A percentile compares a stretch with the other conserved stretches of the same genome.
Evolutionary conservation across 2,113 vertebrate genomes (phyloP).

Genomic region (Urocolius indicus): DNA sequence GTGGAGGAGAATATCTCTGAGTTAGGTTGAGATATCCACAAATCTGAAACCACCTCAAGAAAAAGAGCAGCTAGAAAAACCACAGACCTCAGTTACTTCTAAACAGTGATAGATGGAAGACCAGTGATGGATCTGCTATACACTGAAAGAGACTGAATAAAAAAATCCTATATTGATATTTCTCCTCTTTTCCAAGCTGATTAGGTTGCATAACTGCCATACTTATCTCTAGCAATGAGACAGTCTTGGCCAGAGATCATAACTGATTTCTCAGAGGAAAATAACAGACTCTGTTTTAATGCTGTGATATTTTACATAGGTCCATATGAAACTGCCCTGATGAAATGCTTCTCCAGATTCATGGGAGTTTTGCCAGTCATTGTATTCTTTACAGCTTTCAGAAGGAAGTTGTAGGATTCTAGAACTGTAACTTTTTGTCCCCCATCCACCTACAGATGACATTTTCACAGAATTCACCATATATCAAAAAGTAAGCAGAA

Average conservation of each 20-base stretch:
- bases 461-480: background rate
- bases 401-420: background rate
- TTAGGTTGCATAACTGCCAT: background rate
- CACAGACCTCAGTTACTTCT: background rate
- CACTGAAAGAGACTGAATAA: background rate
- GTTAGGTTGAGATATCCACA: background rate
- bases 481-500: background rate
- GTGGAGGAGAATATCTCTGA: background rate
- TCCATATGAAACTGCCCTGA: background rate
- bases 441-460: background rate
- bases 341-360: background rate
- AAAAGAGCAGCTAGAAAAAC: background rate
- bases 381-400: background rate
- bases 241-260: background rate
- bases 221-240: background rate
- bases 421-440: background rate
- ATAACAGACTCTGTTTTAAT: background rate
- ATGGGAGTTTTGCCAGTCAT: rapidly evolving
- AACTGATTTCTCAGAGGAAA: background rate
- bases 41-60: background rate
- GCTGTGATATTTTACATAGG: background rate
- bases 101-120: background rate
- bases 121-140: background rate
- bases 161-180: background rate
- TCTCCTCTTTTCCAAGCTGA: background rate